Evolutionary conservation across 2,888 invertebrate species (phyloP).

Genomic region (Gasteruption jaculator): DNA sequence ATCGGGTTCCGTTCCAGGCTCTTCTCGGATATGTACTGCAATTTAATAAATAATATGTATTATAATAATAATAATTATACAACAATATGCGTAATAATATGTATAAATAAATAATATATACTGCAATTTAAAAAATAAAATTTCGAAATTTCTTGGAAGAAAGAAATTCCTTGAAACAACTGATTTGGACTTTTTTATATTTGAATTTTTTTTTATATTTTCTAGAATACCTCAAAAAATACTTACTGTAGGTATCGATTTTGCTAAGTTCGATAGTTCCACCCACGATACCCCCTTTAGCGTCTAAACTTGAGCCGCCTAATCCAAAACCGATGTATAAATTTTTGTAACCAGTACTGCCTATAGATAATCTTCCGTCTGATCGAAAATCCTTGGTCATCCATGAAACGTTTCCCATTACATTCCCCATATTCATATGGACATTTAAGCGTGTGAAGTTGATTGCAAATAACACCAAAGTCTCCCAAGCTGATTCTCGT

Average conservation of each 20-base stretch:
- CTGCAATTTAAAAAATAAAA: slow-evolving; percentile 1
- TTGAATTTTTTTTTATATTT: slow-evolving; percentile 2
- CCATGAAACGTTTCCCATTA: slow-evolving; percentile 98
- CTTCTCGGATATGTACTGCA: slow-evolving; percentile 82
- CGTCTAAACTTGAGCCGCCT: slow-evolving; percentile 87
- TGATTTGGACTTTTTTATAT: not conserved
- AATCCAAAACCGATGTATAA: slow-evolving; percentile 85
- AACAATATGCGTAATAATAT: slow-evolving; percentile 1
- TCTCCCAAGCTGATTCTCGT: slow-evolving; percentile 85
- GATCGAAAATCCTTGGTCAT: slow-evolving; percentile 88
- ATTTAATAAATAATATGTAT: slow-evolving; percentile 21
- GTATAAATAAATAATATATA: slow-evolving; percentile 10
- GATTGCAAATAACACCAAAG: slow-evolving; percentile 90
- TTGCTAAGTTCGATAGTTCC: slow-evolving; percentile 89
- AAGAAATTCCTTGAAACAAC: too few species aligned
- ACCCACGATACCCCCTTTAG: slow-evolving; percentile 96
- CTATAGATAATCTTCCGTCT: slow-evolving; percentile 87
- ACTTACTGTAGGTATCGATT: slow-evolving; percentile 77
- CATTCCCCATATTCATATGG: slow-evolving; percentile 99
- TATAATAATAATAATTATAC: slow-evolving; percentile 3
- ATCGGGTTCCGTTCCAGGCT: slow-evolving; percentile 83
- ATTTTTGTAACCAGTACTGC: slow-evolving; percentile 91
- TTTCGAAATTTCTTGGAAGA: too few species aligned
- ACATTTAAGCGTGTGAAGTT: slow-evolving; percentile 95
- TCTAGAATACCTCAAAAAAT: slow-evolving; percentile 15